Conservation (phyloP, 2,797 vertebrate genomes). For the Threskiornis aethiopicus region DNA sequence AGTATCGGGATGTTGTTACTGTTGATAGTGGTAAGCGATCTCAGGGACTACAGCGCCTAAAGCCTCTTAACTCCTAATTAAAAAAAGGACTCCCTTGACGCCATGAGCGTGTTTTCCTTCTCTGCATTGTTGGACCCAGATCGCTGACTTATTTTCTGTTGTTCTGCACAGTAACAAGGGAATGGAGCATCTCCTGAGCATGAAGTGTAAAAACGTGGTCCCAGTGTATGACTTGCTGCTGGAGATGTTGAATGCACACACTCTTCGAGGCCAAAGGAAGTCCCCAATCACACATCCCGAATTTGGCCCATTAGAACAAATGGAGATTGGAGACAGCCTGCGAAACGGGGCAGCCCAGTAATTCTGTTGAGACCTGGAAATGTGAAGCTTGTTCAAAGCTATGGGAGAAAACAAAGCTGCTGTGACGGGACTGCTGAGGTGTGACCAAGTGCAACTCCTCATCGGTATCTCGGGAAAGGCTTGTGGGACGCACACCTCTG, state of each 20-base stretch:
- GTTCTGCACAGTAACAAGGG: constrained; percentile 89
- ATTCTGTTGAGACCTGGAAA: not conserved
- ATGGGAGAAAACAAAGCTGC: not conserved
- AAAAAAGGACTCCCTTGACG: not conserved
- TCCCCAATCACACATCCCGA: constrained; percentile 49
- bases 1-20: not conserved
- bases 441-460: not conserved
- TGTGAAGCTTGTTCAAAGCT: not conserved
- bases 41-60: not conserved
- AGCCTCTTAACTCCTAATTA: not conserved
- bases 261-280: constrained; percentile 78
- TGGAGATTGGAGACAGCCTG: constrained; percentile 35
- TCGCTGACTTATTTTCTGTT: not conserved
- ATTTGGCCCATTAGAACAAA: constrained; percentile 24
- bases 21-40: not conserved
- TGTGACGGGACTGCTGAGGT: not conserved
- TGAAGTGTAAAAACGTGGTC: constrained; percentile 96
- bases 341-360: not conserved
- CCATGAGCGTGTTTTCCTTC: fast-evolving
- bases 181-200: constrained; percentile 93
- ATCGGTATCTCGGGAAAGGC: not conserved
- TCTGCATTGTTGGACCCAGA: not conserved
- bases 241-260: constrained; percentile 96
- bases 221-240: constrained; percentile 92
- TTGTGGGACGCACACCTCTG: not conserved